Base-by-base conservation (phyloP, 2,797 vertebrate genomes). In the Aldrovandia affinis region DNA sequence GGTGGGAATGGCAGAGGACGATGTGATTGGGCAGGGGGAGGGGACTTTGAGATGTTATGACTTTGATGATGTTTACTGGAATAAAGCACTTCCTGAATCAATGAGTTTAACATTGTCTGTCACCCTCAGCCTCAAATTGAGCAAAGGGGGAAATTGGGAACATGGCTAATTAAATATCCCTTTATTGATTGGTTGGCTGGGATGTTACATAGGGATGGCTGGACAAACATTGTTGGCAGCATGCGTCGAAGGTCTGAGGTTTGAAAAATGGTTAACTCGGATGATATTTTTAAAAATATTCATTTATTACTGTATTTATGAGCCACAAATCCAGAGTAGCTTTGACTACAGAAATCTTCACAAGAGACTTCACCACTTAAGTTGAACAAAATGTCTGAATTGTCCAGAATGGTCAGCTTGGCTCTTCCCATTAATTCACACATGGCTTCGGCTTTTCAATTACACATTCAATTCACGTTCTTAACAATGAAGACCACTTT, bases 101-200 rank as follows among this genome's bases (percentile, higher is more conserved):
- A 95, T 94, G 87, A 80, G 81, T 89, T 89, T 75, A 87, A 86
- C 89, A 89, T 86, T 83, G 86, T 87, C 81, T 70, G 52, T 93
- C 91, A 92, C 90, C 91, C 92, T 93, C 90, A 92, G 81, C 42
- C 89, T 89, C 88, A 89, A 89, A 93, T 91, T 86, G 90, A 94
- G 90, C 92, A 90, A 84, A 93, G 92, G 85, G 88, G 91, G 87
- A 89, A 86, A 70, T 81, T 86, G 88, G 86, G 84, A 2, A 42
- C 39, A 75, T 18, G 54, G 89, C 83, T 89, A 87, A 90, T 90
- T 86, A 89, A 33, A 83, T 83, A 65, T 68, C 84, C 65, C 75
- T 78, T 88, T 89, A 88, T 84, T 84, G 85, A 85, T 52, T 83
- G 63, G 47, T 81, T 78, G 33, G n/a, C 73, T 78, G 78, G 61